A percentile compares a stretch with the other conserved stretches of the same genome.
phyloP scores from a whole-genome alignment of 2,797 vertebrate species.

The Limnodromus scolopaceus region DNA sequence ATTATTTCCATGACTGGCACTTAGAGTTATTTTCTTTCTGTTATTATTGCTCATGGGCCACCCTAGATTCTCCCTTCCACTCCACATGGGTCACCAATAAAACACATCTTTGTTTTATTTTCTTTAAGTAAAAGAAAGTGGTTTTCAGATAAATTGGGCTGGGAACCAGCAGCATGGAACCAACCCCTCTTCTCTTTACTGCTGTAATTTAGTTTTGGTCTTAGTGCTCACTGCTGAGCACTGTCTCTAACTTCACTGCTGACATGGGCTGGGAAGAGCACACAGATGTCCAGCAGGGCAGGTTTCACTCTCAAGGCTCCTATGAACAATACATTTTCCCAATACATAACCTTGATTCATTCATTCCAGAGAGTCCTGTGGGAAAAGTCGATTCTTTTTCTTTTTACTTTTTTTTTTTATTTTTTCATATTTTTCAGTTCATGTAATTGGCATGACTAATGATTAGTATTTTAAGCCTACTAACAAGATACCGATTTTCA shows the following conservation, averaged over 20 bases:
- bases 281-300: not conserved
- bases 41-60: not conserved
- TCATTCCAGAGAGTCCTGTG: not conserved
- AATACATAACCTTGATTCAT: not conserved
- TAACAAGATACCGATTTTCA: not conserved
- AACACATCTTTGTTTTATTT: not conserved
- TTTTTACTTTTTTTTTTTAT: not conserved
- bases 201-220: not conserved
- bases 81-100: not conserved
- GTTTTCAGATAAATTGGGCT: not conserved
- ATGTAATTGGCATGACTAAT: not conserved
- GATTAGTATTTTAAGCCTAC: not conserved
- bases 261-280: not conserved
- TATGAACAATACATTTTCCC: not conserved
- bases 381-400: not conserved
- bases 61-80: not conserved
- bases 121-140: not conserved
- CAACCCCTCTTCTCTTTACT: not conserved
- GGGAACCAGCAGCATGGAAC: not conserved
- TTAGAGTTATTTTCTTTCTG: not conserved
- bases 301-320: not conserved
- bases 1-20: not conserved
- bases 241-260: not conserved
- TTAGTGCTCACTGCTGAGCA: not conserved
- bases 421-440: not conserved